Percentiles rank a stretch among this genome's conserved stretches.
These are phyloP conservation scores for Ramazzottius varieornatus DNA, from an alignment of 2,888 invertebrate genomes.

Conservation along the genomic window DNA sequence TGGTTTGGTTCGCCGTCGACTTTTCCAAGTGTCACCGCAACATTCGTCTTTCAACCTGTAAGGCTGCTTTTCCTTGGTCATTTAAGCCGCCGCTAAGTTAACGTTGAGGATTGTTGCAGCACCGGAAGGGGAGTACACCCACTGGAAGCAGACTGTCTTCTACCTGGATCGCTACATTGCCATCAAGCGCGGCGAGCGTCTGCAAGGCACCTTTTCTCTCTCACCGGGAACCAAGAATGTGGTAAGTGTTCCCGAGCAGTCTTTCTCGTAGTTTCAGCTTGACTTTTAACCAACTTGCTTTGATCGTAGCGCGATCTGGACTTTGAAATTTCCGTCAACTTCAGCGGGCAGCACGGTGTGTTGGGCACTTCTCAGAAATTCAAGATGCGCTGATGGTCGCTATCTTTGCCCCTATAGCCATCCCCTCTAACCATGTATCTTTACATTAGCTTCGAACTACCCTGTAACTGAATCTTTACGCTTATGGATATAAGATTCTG, in stretches of 20 bases:
- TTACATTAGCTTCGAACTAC: too few species aligned
- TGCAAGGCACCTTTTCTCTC: slow-evolving; percentile 69
- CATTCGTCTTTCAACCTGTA: slow-evolving; percentile 73
- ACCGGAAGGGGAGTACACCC: slow-evolving; percentile 89
- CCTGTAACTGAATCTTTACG: too few species aligned
- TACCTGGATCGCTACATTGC: slow-evolving; percentile 92
- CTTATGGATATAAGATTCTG: too few species aligned
- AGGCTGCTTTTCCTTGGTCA: slow-evolving; percentile 8
- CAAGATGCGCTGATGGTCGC: slow-evolving; percentile 2
- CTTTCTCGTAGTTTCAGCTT: too few species aligned
- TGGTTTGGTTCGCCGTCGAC: slow-evolving; percentile 96
- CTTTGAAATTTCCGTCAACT: slow-evolving; percentile 69
- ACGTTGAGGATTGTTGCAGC: slow-evolving; percentile 26
- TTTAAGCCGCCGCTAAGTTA: not conserved
- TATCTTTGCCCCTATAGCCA: too few species aligned
- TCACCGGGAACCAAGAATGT: slow-evolving; percentile 85
- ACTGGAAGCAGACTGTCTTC: slow-evolving; percentile 98
- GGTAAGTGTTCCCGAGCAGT: slow-evolving; percentile 21
- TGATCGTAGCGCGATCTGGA: slow-evolving; percentile 53
- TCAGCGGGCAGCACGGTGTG: slow-evolving; percentile 35
- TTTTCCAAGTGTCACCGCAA: slow-evolving; percentile 97
- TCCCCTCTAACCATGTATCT: too few species aligned
- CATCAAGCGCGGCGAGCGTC: slow-evolving; percentile 70
- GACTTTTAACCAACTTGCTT: slow-evolving; percentile 7
- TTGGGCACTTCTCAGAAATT: slow-evolving; percentile 17